Base-by-base conservation (phyloP, 2,888 invertebrate species). In the Labia minor region DNA sequence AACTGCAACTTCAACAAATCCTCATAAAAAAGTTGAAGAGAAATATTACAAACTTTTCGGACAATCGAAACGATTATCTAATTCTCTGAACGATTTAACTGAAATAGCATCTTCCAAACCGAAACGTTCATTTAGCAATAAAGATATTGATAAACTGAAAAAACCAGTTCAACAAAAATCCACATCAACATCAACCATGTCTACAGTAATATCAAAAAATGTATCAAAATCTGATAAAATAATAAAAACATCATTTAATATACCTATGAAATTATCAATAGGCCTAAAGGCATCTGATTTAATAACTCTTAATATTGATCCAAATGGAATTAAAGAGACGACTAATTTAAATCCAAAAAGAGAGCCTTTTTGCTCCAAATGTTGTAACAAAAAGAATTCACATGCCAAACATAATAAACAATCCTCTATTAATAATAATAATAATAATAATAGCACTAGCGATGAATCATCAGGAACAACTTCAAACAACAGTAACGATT, bases 121-220 rank as follows among this genome's bases (percentile, higher is more conserved):
- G 64, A n/a, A 10, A 10, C 26, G 64, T 21, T 26, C 21, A 8
- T 49, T 49, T 49, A 49, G 49, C 14, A 49, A 14, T 49, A 49
- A 14, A 49, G 49, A 49, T 3, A 8, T 49, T 3, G 49, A 49
- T 14, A 49, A 49, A 49, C 14, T 49, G 3, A 49, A 49, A 49
- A 49, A 49, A 49, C 49, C 14, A 16, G n/a, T 16, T 10, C 14
- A 26, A 26, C 26, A n/a, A 49, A 49, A 49, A 16, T 69, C 67
- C 19, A 63, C 37, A 14, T 69, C 69, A 8, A 75, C 78, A 0
- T 79, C 78, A 1, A 78, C 79, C 1, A 75, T 78, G 20, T 75
- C 78, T 0, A 78, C 79, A 1, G 75, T 79, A 62, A 76, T 79
- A 71, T 20, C 74, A 75, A 71, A 75, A 77, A 66, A 77, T 21